phyloP scores from a whole-genome alignment of 2,888 invertebrate genomes.

The Petrophora chlorosata region DNA sequence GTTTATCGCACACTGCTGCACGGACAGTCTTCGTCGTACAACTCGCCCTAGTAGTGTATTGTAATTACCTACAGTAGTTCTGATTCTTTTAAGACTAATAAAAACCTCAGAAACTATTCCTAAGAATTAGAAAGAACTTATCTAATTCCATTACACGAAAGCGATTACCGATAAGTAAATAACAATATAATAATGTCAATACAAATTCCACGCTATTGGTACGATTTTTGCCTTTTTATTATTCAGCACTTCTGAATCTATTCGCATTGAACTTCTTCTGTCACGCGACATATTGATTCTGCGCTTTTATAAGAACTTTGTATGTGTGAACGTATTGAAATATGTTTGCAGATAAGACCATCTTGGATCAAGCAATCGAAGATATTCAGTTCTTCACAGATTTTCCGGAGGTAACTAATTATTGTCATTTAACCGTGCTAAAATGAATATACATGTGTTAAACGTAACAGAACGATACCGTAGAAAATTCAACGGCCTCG shows the following conservation, averaged over 20 bases:
- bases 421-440: neutral
- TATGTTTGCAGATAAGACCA: slow-evolving; percentile 85
- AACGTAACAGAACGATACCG: no score
- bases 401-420: slow-evolving; percentile 77
- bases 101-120: no score
- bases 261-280: slow-evolving; percentile 46
- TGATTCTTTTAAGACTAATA: no score
- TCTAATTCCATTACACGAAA: no score
- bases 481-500: no score
- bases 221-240: slow-evolving; percentile 49
- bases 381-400: slow-evolving; percentile 85
- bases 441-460: no score
- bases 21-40: neutral
- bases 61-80: no score
- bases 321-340: slow-evolving; percentile 23
- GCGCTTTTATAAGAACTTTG: slow-evolving; percentile 32
- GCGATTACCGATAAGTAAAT: slow-evolving; percentile 22
- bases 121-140: no score
- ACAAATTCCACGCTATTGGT: slow-evolving; percentile 25
- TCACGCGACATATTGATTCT: slow-evolving; percentile 57
- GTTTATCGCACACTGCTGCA: no score
- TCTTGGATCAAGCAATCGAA: slow-evolving; percentile 86
- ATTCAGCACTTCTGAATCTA: slow-evolving; percentile 53
- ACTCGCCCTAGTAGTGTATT: no score
- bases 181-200: slow-evolving; percentile 25